A percentile compares a stretch with the other conserved stretches of the same genome.
Evolutionary conservation across 1,140 invertebrate species (phyloP).

Genomic region (Drosophila saltans): DNA sequence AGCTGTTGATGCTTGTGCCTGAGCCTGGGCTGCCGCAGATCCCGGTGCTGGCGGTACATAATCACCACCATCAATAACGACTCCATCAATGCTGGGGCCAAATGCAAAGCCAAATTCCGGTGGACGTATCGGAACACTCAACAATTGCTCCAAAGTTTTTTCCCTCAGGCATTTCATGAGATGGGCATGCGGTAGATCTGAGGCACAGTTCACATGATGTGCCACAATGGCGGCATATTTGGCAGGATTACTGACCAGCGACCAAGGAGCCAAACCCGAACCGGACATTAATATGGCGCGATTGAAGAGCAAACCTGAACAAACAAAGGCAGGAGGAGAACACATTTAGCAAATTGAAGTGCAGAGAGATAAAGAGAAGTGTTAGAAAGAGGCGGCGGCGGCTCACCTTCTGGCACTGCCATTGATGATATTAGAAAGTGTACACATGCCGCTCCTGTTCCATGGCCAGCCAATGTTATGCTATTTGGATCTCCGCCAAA

Average conservation of each 20-base stretch:
- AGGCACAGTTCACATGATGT: conserved; percentile 93
- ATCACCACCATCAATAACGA: conserved; percentile 86
- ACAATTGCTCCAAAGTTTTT: conserved; percentile 88
- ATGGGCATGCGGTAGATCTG: conserved; percentile 88
- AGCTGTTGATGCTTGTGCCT: conserved; percentile 70
- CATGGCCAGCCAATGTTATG: conserved; percentile 97
- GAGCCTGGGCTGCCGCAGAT: conserved; percentile 69
- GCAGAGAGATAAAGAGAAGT: neutral
- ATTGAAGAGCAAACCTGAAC: conserved; percentile 94
- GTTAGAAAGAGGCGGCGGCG: neutral
- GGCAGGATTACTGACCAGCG: conserved; percentile 93
- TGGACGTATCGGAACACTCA: conserved; percentile 90
- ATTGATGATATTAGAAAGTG: conserved; percentile 96
- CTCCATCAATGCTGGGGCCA: conserved; percentile 95
- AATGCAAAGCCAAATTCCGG: conserved; percentile 94
- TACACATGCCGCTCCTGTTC: conserved; percentile 96
- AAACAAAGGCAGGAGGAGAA: neutral
- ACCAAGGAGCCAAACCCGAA: conserved; percentile 96
- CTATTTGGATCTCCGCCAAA: conserved; percentile 96
- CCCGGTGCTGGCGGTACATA: conserved; percentile 75
- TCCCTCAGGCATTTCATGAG: conserved; percentile 93
- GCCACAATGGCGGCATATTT: conserved; percentile 94
- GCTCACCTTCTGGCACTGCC: conserved; percentile 94
- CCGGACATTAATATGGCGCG: conserved; percentile 97
- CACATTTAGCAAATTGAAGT: neutral